Evolutionary conservation across 2,888 invertebrate species (phyloP).

Genomic region (Acleris laterana): DNA sequence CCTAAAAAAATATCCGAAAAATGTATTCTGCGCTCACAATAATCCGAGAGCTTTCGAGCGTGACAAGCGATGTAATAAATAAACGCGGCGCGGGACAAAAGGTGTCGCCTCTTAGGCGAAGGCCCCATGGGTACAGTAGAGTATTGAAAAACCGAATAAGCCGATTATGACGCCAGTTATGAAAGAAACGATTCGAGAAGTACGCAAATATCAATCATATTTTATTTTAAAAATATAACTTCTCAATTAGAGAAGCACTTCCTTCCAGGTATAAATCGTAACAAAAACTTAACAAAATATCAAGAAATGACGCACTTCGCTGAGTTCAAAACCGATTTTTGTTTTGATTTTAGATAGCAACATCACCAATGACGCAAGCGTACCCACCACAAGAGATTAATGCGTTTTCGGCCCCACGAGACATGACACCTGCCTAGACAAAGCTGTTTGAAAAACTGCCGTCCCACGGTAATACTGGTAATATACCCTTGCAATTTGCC

Average conservation of each 20-base stretch:
- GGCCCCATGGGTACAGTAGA: neutral
- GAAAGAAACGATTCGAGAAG: too few relatives aligned
- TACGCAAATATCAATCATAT: too few relatives aligned
- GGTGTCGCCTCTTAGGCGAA: constrained; percentile 1
- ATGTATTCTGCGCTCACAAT: constrained; percentile 22
- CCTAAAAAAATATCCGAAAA: constrained; percentile 27
- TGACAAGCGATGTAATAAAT: constrained; percentile 22
- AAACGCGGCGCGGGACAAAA: constrained; percentile 7
- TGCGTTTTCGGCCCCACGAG: constrained; percentile 5
- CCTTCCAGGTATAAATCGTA: too few relatives aligned
- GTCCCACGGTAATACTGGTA: constrained; percentile 7
- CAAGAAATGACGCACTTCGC: too few relatives aligned
- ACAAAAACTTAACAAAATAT: too few relatives aligned
- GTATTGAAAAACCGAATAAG: too few relatives aligned
- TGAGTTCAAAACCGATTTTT: too few relatives aligned
- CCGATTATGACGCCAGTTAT: too few relatives aligned
- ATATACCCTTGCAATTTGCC: constrained; percentile 13
- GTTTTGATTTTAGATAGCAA: too few relatives aligned
- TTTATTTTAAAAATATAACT: too few relatives aligned
- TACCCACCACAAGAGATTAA: constrained; percentile 21
- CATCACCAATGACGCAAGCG: constrained; percentile 8
- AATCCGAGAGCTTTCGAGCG: constrained; percentile 15
- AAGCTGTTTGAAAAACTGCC: constrained; percentile 23
- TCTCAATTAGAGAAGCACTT: too few relatives aligned
- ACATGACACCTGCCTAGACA: constrained; percentile 23